Evolutionary conservation across 1,140 invertebrate species (phyloP).

Genomic region (Acyrthosiphon pisum): DNA sequence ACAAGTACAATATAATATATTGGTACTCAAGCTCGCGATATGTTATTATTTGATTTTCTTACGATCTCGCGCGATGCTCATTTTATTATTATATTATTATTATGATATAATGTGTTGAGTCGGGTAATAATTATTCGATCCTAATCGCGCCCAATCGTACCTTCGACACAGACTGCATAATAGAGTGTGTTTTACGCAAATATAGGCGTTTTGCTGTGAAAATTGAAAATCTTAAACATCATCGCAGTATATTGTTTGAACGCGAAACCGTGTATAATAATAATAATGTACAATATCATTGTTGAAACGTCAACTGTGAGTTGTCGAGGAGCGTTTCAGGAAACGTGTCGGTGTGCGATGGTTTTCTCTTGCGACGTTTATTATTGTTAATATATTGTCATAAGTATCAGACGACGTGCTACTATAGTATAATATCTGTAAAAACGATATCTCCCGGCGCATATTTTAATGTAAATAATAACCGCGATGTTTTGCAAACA

Average conservation of each 20-base stretch:
- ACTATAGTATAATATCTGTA: not conserved
- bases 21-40: not conserved
- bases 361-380: not conserved
- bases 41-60: not conserved
- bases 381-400: not conserved
- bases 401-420: not conserved
- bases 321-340: not conserved
- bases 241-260: not conserved
- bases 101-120: not conserved
- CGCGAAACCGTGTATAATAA: not conserved
- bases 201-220: not conserved
- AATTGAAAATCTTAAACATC: not conserved
- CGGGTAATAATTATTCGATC: not conserved
- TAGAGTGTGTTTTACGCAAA: not conserved
- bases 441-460: not conserved
- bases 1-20: not conserved
- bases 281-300: not conserved
- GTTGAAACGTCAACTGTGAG: not conserved
- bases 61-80: not conserved
- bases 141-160: not conserved
- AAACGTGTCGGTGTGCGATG: not conserved
- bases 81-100: not conserved
- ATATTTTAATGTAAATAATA: not conserved
- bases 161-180: not conserved
- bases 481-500: not conserved